Conservation (phyloP, 2,797 vertebrate species). For the Adelosebastes latens region DNA sequence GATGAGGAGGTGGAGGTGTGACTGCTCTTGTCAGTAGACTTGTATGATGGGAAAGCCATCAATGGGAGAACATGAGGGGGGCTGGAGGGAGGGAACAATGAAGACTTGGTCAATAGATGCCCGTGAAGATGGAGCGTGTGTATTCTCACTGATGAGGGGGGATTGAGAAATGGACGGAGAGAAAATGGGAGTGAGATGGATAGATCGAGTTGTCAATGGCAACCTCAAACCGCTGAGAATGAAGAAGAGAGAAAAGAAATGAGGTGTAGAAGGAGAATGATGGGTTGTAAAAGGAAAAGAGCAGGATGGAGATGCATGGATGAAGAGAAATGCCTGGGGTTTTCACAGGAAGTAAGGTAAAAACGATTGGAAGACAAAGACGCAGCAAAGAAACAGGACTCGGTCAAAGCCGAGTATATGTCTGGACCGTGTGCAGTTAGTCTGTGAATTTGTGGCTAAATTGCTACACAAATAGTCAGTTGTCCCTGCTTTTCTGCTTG, state of each 20-base stretch:
- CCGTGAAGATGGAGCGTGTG: neutral
- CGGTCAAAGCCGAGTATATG: no score
- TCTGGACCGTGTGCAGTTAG: no score
- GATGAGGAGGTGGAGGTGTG: slow-evolving; percentile 35
- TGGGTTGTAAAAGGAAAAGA: neutral
- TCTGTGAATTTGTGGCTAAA: no score
- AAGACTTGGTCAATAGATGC: slow-evolving; percentile 17
- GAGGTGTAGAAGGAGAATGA: neutral
- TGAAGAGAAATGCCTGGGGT: neutral
- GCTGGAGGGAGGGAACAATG: neutral
- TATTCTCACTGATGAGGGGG: neutral
- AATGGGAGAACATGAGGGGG: slow-evolving; percentile 10
- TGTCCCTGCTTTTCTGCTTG: no score
- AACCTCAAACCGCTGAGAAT: neutral
- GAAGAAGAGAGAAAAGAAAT: slow-evolving; percentile 7
- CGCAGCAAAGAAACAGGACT: neutral
- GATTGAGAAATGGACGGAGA: neutral
- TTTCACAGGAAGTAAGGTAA: neutral
- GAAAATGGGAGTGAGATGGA: slow-evolving; percentile 8
- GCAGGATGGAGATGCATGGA: neutral
- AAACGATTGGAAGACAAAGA: neutral
- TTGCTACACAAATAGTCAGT: no score
- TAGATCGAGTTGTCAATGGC: slow-evolving; percentile 24
- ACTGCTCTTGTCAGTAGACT: slow-evolving; percentile 30
- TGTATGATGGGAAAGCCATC: slow-evolving; percentile 31